Base-by-base conservation (phyloP, 1,140 invertebrate species). In the Danaus plexippus region DNA sequence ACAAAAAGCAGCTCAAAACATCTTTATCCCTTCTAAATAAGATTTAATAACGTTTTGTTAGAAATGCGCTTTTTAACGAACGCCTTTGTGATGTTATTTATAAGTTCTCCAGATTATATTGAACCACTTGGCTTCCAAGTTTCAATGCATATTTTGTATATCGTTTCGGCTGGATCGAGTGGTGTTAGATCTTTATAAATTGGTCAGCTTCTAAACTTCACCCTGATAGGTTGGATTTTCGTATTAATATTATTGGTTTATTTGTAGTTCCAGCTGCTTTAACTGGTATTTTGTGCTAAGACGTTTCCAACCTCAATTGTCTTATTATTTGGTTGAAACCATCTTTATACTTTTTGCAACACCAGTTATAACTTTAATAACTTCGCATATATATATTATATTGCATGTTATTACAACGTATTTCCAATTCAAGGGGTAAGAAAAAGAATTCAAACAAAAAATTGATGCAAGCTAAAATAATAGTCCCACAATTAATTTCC, bases 21-120 rank as follows among this genome's bases (percentile, higher is more conserved):
- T 77, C 69, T 66, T 70, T 69, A 76, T 58, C 67, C 57, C 51
- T 47, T 58, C 58, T 52, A 73, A 79, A 75, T 74, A 54, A 76
- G 77, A 80, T 83, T 80, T 83, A 83, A 83, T 81, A 83, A 83
- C 73, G 75, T 83, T 83, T 79, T 79, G 71, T 80, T 75, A 70
- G 66, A 60, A 69, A 69, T 80, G 80, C 73, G 75, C 79, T 76
- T 80, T 74, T 83, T 75, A 73, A 78, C 69, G 59, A 71, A 64
- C 59, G 62, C 76, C 69, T 71, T 72, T 76, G 71, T 73, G 60
- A 69, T 61, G 52, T 66, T 74, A 63, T 69, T 75, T 70, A 49
- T 64, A 43, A 49, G 12, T 63, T 49, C 32, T 22, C 75, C 75
- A 75, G 45, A 62, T 61, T 70, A 52, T 44, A 12, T 18, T 63